These are phyloP conservation scores for Drosophila vallismaia DNA, from an alignment of 2,888 invertebrate genomes.

Conservation along the genomic window DNA sequence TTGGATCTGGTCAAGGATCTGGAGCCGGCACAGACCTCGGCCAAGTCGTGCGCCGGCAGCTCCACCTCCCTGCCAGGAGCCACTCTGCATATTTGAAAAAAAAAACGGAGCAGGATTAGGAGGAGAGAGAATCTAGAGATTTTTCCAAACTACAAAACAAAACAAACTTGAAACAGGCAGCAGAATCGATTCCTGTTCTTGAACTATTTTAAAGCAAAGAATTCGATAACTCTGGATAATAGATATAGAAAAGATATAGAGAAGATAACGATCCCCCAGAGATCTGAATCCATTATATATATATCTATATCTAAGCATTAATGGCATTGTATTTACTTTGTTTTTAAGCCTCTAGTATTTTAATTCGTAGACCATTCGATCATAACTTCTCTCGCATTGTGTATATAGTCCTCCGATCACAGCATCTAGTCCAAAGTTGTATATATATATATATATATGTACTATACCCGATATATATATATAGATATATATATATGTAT, in stretches of 20 bases:
- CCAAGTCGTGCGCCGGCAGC: slow-evolving; percentile 44
- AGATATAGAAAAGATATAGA: too few species aligned
- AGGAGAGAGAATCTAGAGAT: slow-evolving; percentile 79
- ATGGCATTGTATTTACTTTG: slow-evolving; percentile 72
- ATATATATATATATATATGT: slow-evolving; percentile 38
- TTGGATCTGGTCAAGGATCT: slow-evolving; percentile 79
- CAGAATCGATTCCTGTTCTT: slow-evolving; percentile 46
- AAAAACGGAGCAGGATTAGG: slow-evolving; percentile 8
- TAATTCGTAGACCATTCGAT: slow-evolving; percentile 42
- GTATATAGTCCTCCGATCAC: slow-evolving; percentile 55
- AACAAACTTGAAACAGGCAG: slow-evolving; percentile 18
- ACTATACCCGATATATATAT: neutral
- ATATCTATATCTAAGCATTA: slow-evolving; percentile 25
- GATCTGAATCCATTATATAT: neutral
- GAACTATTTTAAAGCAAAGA: slow-evolving; percentile 8
- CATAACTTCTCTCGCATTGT: slow-evolving; percentile 29
- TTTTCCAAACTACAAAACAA: slow-evolving; percentile 53
- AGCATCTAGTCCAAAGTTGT: slow-evolving; percentile 77
- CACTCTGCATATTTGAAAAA: slow-evolving; percentile 74
- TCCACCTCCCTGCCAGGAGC: slow-evolving; percentile 44
- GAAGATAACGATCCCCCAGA: too few species aligned
- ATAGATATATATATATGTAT: neutral
- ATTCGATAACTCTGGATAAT: too few species aligned
- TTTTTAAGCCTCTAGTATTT: slow-evolving; percentile 62
- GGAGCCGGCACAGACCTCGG: slow-evolving; percentile 64